Conservation (phyloP, 2,797 vertebrate genomes). For the Meda fulgida region DNA sequence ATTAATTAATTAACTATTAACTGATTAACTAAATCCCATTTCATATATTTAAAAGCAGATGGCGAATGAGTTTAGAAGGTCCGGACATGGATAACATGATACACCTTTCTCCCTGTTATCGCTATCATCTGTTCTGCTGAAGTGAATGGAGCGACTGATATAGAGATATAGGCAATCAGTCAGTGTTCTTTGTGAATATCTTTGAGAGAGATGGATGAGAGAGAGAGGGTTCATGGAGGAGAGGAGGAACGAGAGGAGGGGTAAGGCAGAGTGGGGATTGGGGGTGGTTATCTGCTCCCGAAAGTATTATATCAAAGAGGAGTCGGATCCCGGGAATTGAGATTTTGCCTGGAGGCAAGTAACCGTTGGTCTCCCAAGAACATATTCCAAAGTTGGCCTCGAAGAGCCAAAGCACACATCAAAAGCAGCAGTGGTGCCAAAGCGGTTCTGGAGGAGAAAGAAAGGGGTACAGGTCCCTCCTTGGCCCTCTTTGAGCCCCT, state of each 20-base stretch:
- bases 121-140: neutral
- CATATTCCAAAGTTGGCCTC: slow-evolving; percentile 83
- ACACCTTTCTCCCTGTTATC: neutral
- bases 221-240: slow-evolving; percentile 29
- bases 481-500: slow-evolving; percentile 76
- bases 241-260: slow-evolving; percentile 46
- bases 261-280: slow-evolving; percentile 51
- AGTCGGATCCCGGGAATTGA: slow-evolving; percentile 82
- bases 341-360: slow-evolving; percentile 84
- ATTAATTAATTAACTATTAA: no score
- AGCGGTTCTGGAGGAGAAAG: slow-evolving; percentile 81
- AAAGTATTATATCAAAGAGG: slow-evolving; percentile 87
- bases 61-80: neutral
- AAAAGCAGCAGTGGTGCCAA: slow-evolving; percentile 82
- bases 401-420: slow-evolving; percentile 85
- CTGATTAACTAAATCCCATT: neutral
- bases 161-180: slow-evolving; percentile 54
- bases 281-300: slow-evolving; percentile 79
- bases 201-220: slow-evolving; percentile 34
- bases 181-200: slow-evolving; percentile 42
- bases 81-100: neutral
- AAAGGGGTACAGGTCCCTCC: slow-evolving; percentile 75
- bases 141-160: slow-evolving; percentile 45
- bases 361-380: slow-evolving; percentile 85
- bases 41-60: slow-evolving; percentile 16